Evolutionary conservation across 2,888 invertebrate genomes (phyloP), one percentile per base, ranked within the genome.

Genomic region (Eurois occulta): DNA sequence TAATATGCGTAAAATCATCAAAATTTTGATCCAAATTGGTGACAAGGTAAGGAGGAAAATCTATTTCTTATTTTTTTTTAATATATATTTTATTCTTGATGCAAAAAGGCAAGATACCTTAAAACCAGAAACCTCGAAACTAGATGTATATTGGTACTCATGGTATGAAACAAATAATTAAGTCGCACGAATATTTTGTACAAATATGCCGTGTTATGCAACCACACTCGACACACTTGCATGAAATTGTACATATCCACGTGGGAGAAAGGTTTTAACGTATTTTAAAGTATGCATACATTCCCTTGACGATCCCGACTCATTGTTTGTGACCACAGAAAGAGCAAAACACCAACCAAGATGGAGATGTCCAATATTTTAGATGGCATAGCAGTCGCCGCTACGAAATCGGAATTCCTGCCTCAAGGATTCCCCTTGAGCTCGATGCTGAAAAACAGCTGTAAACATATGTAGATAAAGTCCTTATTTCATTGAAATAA

Each of bases 321-420:
- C 96, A 96, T 96, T 96, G 96, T 96, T 96, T 94, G 93, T 93
- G 93, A 92, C 90, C 91, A 95, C 93, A 95, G 94, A 94, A 96
- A 95, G 94, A 96, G 91, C 95, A 96, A 96, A 96, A 96, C 95
- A 92, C 91, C 94, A 94, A 92, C 93, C 93, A 92, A 96, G 96
- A 96, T 96, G 96, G 96, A 96, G 96, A 96, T 96, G 96, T 96
- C 96, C 96, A 96, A 96, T 96, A 96, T 96, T 96, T 96, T 96
- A 96, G 96, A 96, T 96, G 96, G 96, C 96, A 96, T 95, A 96
- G 96, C 96, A 95, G 94, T 96, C 95, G 94, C 94, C 93, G 96
- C 95, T 94, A 95, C 95, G 95, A 94, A 95, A 94, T 95, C 95
- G 94, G 93, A 95, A 96, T 96, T 96, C 95, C 93, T 92, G 91